Evolutionary conservation across 2,888 invertebrate species (phyloP).

Genomic region (Drosophila pegasa): DNA sequence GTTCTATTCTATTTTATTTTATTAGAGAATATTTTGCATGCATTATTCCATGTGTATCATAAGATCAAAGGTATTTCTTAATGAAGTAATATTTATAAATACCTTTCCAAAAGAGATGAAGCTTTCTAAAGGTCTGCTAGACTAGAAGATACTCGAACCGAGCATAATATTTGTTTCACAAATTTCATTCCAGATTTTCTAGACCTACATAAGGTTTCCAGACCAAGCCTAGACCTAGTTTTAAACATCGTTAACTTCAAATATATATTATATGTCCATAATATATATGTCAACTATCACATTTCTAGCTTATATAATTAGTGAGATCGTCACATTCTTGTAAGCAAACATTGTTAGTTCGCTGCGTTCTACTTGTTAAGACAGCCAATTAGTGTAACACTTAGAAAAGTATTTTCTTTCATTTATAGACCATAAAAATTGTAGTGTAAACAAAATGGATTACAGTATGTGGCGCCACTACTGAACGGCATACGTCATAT

Average conservation of each 20-base stretch:
- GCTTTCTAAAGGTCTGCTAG: neutral
- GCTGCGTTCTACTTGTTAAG: neutral
- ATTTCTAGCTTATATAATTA: neutral
- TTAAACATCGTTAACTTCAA: too few relatives aligned
- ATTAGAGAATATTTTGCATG: neutral
- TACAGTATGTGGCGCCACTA: slow-evolving; percentile 16
- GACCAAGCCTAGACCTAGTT: too few relatives aligned
- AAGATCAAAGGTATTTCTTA: neutral
- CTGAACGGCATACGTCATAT: slow-evolving; percentile 15
- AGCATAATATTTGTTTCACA: neutral
- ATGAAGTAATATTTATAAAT: neutral
- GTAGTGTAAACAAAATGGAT: slow-evolving; percentile 4
- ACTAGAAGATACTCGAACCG: neutral
- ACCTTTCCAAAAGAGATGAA: neutral
- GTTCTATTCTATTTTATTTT: neutral
- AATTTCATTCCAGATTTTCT: neutral
- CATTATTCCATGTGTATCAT: neutral
- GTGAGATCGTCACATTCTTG: neutral
- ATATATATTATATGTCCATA: neutral
- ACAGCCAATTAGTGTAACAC: neutral
- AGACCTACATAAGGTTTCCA: neutral
- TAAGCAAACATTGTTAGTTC: neutral
- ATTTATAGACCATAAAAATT: neutral
- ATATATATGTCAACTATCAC: neutral
- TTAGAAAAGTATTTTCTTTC: neutral